A percentile compares a stretch with the other conserved stretches of the same genome.
phyloP scores from a whole-genome alignment of 2,888 invertebrate genomes.

The Mythimna lalbum region DNA sequence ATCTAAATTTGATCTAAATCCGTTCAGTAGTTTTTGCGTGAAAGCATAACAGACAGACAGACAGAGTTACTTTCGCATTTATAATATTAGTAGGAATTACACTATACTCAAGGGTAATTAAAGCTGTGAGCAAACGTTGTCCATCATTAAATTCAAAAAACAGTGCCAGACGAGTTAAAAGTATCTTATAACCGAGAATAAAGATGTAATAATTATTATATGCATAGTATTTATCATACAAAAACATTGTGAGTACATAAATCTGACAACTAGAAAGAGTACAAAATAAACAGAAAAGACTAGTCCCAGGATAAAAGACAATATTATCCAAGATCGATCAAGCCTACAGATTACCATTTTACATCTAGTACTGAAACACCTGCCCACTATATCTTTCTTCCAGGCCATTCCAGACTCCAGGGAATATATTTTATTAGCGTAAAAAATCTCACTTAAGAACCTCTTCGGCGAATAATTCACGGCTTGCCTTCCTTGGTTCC shows the following conservation, averaged over 20 bases:
- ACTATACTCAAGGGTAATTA: no score
- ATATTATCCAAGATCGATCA: constrained; percentile 22
- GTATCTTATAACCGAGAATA: no score
- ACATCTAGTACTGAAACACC: constrained; percentile 32
- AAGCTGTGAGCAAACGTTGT: no score
- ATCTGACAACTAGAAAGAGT: not conserved
- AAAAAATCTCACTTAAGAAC: constrained; percentile 42
- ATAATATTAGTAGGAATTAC: no score
- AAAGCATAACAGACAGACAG: no score
- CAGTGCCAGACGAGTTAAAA: no score
- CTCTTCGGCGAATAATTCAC: constrained; percentile 43
- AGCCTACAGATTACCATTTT: constrained; percentile 17
- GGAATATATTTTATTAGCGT: constrained; percentile 47
- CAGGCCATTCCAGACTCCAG: constrained; percentile 26
- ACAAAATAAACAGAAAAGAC: not conserved
- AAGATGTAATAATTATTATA: no score
- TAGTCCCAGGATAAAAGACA: constrained; percentile 16
- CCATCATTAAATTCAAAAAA: no score
- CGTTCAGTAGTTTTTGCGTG: no score
- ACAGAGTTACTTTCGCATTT: no score
- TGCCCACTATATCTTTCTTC: constrained; percentile 36
- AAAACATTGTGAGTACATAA: not conserved
- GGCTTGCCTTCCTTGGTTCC: constrained; percentile 17
- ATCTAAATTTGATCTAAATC: no score
- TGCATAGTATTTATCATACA: not conserved